Conservation (phyloP, 2,113 vertebrate species). For the Mobula hypostoma region DNA sequence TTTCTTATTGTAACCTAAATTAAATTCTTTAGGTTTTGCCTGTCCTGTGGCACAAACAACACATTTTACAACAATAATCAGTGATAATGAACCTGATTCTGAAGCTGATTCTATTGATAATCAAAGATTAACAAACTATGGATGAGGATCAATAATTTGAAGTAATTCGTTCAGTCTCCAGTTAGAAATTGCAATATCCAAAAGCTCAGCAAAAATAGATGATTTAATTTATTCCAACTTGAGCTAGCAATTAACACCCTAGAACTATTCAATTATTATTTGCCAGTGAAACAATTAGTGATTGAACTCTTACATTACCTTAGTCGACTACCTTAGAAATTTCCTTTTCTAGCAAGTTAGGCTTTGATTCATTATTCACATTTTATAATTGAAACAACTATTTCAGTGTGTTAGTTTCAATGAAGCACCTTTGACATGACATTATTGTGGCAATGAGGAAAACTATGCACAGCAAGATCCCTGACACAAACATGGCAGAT, state of each 20-base stretch:
- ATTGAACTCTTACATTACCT: background rate
- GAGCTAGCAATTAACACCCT: background rate
- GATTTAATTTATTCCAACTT: background rate
- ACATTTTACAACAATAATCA: too few species aligned
- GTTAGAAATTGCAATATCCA: background rate
- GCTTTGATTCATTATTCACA: background rate
- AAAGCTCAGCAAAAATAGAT: background rate
- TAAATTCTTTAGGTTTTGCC: too few species aligned
- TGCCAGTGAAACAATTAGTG: background rate
- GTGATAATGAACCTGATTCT: too few species aligned
- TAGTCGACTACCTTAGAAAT: background rate
- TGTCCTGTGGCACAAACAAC: too few species aligned
- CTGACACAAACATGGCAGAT: too few species aligned
- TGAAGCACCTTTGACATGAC: too few species aligned
- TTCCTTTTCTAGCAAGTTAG: background rate
- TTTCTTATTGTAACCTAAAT: too few species aligned
- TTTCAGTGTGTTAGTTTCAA: too few species aligned
- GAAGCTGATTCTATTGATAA: background rate
- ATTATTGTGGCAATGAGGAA: too few species aligned
- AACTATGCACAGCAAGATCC: too few species aligned
- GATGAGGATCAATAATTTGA: background rate
- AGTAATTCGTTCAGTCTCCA: background rate
- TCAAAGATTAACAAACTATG: background rate
- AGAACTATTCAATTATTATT: background rate
- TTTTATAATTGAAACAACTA: background rate